Conservation (phyloP, 2,113 vertebrate species). For the Petromus typicus region DNA sequence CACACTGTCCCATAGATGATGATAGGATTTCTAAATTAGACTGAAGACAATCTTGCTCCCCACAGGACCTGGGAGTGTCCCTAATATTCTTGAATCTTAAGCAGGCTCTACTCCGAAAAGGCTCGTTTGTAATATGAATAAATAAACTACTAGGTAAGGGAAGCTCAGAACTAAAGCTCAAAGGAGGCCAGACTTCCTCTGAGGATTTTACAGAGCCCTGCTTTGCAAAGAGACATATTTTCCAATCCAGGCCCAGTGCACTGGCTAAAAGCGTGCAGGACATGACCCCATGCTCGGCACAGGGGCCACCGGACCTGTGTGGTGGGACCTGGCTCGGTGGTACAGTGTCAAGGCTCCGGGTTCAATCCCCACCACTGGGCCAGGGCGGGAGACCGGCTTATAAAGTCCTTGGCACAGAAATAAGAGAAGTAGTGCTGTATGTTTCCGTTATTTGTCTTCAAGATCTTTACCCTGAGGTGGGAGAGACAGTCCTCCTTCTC, state of each 20-base stretch:
- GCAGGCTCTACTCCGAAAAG: not conserved
- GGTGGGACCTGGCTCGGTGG: fast-evolving
- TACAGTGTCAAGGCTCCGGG: not conserved
- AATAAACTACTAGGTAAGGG: not conserved
- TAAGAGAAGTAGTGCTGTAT: not conserved
- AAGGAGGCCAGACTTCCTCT: not conserved
- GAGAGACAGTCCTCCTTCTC: not conserved
- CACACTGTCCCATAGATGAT: not conserved
- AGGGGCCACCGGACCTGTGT: not conserved
- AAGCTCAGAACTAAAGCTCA: slow-evolving; percentile 4
- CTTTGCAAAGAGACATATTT: not conserved
- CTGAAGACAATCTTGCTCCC: not conserved
- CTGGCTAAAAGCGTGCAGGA: not conserved
- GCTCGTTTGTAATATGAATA: not conserved
- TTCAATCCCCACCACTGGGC: not conserved
- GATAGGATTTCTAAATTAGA: not conserved
- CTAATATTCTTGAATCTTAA: not conserved
- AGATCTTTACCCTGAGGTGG: not conserved
- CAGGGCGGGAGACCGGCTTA: not conserved
- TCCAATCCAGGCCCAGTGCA: not conserved
- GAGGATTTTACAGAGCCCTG: slow-evolving; percentile 14
- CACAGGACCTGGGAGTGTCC: not conserved
- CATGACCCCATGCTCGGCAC: not conserved
- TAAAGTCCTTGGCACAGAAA: not conserved
- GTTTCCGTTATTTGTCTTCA: slow-evolving; percentile 26